Base-by-base conservation (phyloP, 2,888 invertebrate species). In the Oligia latruncula region DNA sequence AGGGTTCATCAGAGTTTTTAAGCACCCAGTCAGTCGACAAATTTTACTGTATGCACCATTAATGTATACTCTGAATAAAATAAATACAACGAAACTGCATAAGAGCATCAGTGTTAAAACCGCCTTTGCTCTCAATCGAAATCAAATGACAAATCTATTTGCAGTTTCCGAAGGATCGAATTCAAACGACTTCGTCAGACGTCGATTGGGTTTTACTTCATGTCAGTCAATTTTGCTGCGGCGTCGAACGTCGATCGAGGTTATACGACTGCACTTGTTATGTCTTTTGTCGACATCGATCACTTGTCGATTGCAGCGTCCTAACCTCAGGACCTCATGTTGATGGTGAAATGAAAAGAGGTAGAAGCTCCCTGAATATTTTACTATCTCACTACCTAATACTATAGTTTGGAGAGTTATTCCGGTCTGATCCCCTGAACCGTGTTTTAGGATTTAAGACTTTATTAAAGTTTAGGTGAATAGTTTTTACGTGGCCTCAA, bases 241-340 rank as follows among this genome's bases (percentile, higher is more conserved):
- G 17, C 68, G 52, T 66, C 40, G 62, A 72, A 60, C 46, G 52
- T 46, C 52, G 73, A 65, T 49, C 49, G 40, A 74, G 17, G 49
- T 40, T 35, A 66, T 20, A 23, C 46, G 74, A 85, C 49, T 77
- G 84, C 70, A 84, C 84, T 73, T 79, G 80, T 79, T 73, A 70
- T 52, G 73, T 73, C 82, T 74, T 73, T 79, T 78, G 43, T 66
- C 64, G 58, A 68, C 17, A 58, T 68, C 20, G 46, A 52, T 78
- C 35, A 65, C 23, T 65, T 70, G 78, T 60, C 58, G 43, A 68
- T 52, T 70, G 68, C 52, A 73, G 43, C 13, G 0, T 40, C 52
- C 20, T 52, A 52, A 67, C 29, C 23, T 83, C 64, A 55, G 46
- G 52, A 40, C 52, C 5, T 76, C 71, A 58, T 29, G 35, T 35